Percentiles rank a stretch among this genome's conserved stretches.
Evolutionary conservation across 2,113 vertebrate species (phyloP).

Genomic region (Emydocephalus ijimae): DNA sequence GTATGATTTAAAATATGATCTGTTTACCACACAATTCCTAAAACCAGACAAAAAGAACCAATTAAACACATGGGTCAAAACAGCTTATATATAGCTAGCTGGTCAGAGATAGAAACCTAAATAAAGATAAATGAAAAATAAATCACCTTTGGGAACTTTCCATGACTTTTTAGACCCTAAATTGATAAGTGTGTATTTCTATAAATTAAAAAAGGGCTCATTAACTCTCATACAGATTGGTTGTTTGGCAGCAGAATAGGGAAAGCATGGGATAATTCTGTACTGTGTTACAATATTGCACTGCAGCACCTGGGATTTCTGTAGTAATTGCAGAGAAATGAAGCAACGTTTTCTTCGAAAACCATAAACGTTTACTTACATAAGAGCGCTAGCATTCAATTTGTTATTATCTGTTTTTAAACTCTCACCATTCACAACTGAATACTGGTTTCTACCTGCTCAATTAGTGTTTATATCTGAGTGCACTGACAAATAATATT

Average conservation of each 20-base stretch:
- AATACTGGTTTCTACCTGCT: not conserved
- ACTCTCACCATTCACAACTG: not conserved
- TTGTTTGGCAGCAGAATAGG: not conserved
- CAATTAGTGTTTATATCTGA: slow-evolving; percentile 2
- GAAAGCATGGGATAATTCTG: not conserved
- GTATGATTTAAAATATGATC: not conserved
- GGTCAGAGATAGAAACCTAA: not conserved
- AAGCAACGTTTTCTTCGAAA: slow-evolving; percentile 16
- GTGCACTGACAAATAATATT: not conserved
- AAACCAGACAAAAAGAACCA: not conserved
- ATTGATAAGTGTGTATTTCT: not conserved
- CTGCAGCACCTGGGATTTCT: not conserved
- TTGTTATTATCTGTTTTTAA: slow-evolving; percentile 11
- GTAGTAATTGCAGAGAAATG: slow-evolving; percentile 1
- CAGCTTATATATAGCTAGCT: not conserved
- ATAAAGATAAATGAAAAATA: not conserved
- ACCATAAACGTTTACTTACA: not conserved
- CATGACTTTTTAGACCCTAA: not conserved
- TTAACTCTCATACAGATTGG: not conserved
- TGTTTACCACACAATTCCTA: not conserved
- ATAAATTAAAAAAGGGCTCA: not conserved
- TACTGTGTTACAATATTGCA: accelerated
- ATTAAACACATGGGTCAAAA: not conserved
- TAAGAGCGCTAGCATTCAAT: not conserved
- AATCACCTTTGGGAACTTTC: not conserved